These are phyloP conservation scores for Latrodectus hesperus DNA, from an alignment of 2,888 invertebrate species.

Conservation along the genomic window DNA sequence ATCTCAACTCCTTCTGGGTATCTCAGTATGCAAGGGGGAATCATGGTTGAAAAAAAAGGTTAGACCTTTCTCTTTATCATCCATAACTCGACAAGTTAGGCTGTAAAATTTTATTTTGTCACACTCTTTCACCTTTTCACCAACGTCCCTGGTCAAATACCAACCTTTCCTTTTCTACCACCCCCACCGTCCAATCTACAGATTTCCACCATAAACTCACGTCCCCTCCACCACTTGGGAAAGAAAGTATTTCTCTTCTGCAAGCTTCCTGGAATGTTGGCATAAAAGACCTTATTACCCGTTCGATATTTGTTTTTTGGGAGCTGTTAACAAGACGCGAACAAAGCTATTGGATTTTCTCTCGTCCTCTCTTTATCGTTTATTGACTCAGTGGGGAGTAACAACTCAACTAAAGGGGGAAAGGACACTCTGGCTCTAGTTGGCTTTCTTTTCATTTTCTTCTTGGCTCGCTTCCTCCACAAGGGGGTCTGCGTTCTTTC, in stretches of 20 bases:
- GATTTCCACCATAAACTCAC: constrained; percentile 28
- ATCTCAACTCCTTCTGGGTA: neutral
- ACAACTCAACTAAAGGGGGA: constrained; percentile 31
- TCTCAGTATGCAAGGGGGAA: neutral
- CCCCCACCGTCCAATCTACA: constrained; percentile 30
- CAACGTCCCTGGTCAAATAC: constrained; percentile 8
- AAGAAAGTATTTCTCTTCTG: constrained; percentile 3
- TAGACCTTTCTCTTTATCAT: constrained; percentile 5
- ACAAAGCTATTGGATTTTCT: constrained; percentile 63
- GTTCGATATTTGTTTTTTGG: constrained; percentile 54
- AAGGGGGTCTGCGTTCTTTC: neutral
- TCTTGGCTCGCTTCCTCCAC: neutral
- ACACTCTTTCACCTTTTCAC: neutral
- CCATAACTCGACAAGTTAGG: constrained; percentile 37
- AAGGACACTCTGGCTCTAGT: neutral
- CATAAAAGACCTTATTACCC: constrained; percentile 64
- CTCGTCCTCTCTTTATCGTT: constrained; percentile 51
- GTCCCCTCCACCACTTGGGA: constrained; percentile 8
- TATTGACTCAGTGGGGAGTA: constrained; percentile 50
- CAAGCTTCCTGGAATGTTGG: constrained; percentile 22
- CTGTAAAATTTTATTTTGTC: constrained; percentile 45
- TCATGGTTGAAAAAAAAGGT: constrained; percentile 12
- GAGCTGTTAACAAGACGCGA: constrained; percentile 63
- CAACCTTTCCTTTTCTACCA: neutral
- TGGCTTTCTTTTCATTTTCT: neutral